Conservation (phyloP, 37 sponge, comb jelly and placozoan species). For the Haliclona indistincta region DNA sequence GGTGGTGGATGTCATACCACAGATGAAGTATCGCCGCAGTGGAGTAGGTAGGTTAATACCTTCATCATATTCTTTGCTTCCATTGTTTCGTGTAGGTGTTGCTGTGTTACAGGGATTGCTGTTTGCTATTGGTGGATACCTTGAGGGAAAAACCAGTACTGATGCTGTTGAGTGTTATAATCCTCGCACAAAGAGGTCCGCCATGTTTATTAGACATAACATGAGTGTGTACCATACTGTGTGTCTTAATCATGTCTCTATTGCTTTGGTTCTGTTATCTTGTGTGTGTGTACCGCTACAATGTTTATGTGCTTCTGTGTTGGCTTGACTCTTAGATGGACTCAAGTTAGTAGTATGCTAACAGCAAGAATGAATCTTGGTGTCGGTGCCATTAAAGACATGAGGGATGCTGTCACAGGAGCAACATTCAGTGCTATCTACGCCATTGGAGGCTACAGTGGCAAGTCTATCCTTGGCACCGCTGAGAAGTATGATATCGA, state of each 20-base stretch:
- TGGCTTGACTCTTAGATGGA: conserved; percentile 48
- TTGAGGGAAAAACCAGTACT: conserved; percentile 88
- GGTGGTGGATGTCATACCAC: conserved; percentile 84
- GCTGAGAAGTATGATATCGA: conserved; percentile 88
- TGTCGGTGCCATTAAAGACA: conserved; percentile 81
- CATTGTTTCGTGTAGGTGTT: conserved; percentile 49
- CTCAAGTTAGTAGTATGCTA: conserved; percentile 74
- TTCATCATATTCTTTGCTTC: background rate
- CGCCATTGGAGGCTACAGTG: conserved; percentile 86
- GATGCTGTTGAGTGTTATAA: conserved; percentile 95
- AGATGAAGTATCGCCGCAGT: conserved; percentile 80
- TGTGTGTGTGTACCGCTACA: background rate
- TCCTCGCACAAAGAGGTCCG: conserved; percentile 64
- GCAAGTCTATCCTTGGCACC: conserved; percentile 81
- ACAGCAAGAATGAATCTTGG: conserved; percentile 91
- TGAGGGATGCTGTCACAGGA: conserved; percentile 82
- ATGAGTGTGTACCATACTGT: background rate
- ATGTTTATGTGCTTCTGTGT: background rate
- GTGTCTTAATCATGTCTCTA: background rate
- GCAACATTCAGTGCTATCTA: conserved; percentile 79
- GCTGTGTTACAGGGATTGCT: conserved; percentile 86
- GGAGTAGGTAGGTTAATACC: conserved; percentile 48
- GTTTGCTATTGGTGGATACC: conserved; percentile 94
- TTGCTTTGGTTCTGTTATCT: background rate
- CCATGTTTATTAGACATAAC: background rate